Base-by-base conservation (phyloP, 2,888 invertebrate species). In the Pristionchus maxplancki region DNA sequence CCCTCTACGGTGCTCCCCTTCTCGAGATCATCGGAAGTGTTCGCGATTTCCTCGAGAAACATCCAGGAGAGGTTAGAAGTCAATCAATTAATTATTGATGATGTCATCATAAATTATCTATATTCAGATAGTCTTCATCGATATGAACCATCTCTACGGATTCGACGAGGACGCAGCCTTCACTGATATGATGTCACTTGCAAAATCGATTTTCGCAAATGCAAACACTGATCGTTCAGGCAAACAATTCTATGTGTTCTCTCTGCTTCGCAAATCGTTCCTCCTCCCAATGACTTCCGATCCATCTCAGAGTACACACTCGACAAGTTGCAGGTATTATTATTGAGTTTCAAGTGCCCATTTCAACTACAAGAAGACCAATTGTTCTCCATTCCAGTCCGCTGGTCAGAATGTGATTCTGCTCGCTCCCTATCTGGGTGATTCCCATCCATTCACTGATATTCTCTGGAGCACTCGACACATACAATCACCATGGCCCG, bases 101-200 rank as follows among this genome's bases (percentile, higher is more conserved):
- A 34, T 31, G 28, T 28, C n/a, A 71, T 24, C 24, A 74, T 40
- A 11, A 34, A 34, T 1, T 1, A 67, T 34, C 1, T 44, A 6
- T 9, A 44, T 44, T 44, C 44, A 44, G 78, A 67, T 90, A 17
- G 89, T 91, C 15, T 71, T 91, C 48, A 40, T 91, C n/a, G 91
- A 91, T 34, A 67, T 90, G 37, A 91, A 91, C 34, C 91, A 91
- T 53, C 37, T 90, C 24, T 90, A 89, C 83, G 87, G 89, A 88
- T 88, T 90, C 82, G 17, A 87, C 24, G 44, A 64, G 34, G 71
- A 87, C 48, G 50, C 58, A 20, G 50, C 24, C 24, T 71, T 58
- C 71, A 37, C 31, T 48, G 44, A 67, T 28, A 58, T 71, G 48
- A 87, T 87, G 48, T 58, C n/a, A n/a, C n/a, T n/a, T n/a, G n/a